Evolutionary conservation across 1,140 invertebrate genomes (phyloP), one percentile per base, ranked within the genome.

Genomic region (Teleogryllus occipitalis): DNA sequence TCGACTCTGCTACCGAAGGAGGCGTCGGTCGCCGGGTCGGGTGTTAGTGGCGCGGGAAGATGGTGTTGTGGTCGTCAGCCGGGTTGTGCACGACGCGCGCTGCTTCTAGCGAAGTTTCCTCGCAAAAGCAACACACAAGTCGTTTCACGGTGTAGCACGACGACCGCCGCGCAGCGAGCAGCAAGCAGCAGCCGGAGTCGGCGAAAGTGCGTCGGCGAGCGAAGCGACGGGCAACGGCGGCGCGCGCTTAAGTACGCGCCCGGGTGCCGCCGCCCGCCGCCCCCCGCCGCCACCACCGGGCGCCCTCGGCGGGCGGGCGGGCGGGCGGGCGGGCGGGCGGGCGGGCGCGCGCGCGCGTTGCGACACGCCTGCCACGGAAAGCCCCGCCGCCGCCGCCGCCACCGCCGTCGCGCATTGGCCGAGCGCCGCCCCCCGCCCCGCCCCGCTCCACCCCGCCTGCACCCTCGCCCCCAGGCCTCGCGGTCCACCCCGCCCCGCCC

Each of bases 41-140:
- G 6, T 8, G 39, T 27, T 2, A 22, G 39, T 22, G 39, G n/a
- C n/a, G 21, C 74, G 74, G 27, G 73, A 21, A 27, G 3, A 21
- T 8, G 15, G 12, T 21, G 10, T 12, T 21, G 8, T 15, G 73
- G 8, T 8, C 74, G 6, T 21, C n/a, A 39, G 12, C 8, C 39
- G 22, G n/a, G 14, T 10, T 75, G 22, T 7, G 22, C 74, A 21
- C 21, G n/a, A 27, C 39, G 39, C 18, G 47, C 14, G 75, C 75
- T 76, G 75, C 75, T 12, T 46, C 75, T 47, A 76, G 27, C 47
- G 75, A 76, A 27, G 39, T 76, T n/a, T 72, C n/a, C 74, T 27
- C 22, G 46, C 75, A 18, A 47, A 47, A 76, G 75, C 39, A 18
- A 76, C 75, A 18, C 8, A 76, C 27, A 76, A 76, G 7, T 46